Evolutionary conservation across 2,113 vertebrate genomes (phyloP), one percentile per base, ranked within the genome.

Genomic region (Nansenia antarctica): DNA sequence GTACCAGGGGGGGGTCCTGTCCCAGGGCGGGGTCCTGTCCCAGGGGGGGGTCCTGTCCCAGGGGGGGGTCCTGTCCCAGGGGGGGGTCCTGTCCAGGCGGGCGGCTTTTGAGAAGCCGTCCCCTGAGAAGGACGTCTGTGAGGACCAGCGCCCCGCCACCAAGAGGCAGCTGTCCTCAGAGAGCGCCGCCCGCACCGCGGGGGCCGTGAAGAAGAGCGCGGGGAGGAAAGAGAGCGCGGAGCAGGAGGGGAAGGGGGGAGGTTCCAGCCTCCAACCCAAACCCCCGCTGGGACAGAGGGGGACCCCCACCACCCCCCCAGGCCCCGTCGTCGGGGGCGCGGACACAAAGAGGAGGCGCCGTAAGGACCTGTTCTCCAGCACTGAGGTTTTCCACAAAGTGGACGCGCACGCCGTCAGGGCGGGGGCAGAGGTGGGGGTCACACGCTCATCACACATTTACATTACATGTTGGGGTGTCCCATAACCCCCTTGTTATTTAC

Each of bases 141-240:
- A 93, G 65, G 86, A 86, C 9, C 86, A 90, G 52, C 89, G 91
- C 9, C 88, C 88, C 0, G 78, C 75, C 3, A 76, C 91, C 0
- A 92, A 93, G 81, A 86, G 90, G 2, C 91, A 93, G 83, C 89
- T 92, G 72, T 92, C 91, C 0, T 87, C 86, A 0, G 92, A 93
- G 81, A 91, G 92, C 0, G 84, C 87, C 0, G 85, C 92, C 30
- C 77, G 85, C 63, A 84, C 85, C 60, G 79, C 88, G 72, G 83
- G 86, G 0, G 86, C 78, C 63, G 89, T 90, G 81, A 90, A 86
- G 82, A 92, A 86, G 66, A 83, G 83, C 7, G 74, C 84, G 0
- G 82, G 88, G 73, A 87, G 82, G 68, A 86, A 80, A 59, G 80
- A 90, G 66, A 66, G n/a, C 1, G 67, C 77, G 11, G 57, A n/a